Evolutionary conservation across 2,113 vertebrate species (phyloP).

Genomic region (Sinocyclocheilus rhinocerous): DNA sequence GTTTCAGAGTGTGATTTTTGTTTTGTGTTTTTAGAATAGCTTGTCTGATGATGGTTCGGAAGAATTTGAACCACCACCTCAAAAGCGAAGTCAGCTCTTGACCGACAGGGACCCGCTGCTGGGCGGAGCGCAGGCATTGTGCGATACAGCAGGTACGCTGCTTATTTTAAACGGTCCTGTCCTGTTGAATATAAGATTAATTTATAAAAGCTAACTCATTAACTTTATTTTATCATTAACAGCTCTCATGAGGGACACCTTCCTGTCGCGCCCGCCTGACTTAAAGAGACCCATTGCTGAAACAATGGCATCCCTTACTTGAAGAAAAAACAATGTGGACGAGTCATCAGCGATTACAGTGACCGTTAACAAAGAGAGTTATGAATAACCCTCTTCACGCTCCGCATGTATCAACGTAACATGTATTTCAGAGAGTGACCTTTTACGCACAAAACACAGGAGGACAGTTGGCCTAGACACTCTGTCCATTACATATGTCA

Average conservation of each 20-base stretch:
- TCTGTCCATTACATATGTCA: neutral
- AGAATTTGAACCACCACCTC: slow-evolving; percentile 25
- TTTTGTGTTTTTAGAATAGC: slow-evolving; percentile 61
- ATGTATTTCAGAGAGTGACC: neutral
- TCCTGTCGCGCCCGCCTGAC: slow-evolving; percentile 60
- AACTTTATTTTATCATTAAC: neutral
- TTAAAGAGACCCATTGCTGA: slow-evolving; percentile 48
- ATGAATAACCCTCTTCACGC: neutral
- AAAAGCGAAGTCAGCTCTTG: slow-evolving; percentile 66
- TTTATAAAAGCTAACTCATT: neutral
- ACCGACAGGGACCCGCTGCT: slow-evolving; percentile 76
- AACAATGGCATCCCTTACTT: slow-evolving; percentile 61
- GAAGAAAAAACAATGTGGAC: slow-evolving; percentile 39
- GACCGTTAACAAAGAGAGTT: neutral
- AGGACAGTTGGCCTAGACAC: neutral
- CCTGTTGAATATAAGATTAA: neutral
- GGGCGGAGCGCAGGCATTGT: slow-evolving; percentile 64
- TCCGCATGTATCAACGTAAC: slow-evolving; percentile 5
- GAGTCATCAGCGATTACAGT: neutral
- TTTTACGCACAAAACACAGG: neutral
- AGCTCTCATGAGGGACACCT: slow-evolving; percentile 73
- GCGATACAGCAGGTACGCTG: slow-evolving; percentile 68
- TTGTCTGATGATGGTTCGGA: slow-evolving; percentile 66
- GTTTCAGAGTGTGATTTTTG: no score
- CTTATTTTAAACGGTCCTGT: neutral